Evolutionary conservation across 2,888 invertebrate species (phyloP), one percentile per base, ranked within the genome.

Genomic region (Ariolimax columbianus): DNA sequence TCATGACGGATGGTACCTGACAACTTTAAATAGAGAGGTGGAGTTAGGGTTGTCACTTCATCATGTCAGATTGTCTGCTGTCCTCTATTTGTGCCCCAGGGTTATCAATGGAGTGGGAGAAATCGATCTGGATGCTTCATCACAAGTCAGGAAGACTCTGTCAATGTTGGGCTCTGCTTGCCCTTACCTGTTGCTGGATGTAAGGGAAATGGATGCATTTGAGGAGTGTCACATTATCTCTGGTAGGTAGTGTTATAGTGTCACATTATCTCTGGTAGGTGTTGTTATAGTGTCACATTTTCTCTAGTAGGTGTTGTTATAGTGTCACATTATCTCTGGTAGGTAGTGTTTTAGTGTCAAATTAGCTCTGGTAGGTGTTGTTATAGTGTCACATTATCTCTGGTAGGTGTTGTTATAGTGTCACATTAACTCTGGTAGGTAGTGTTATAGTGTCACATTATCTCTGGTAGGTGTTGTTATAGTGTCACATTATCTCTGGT

Each of bases 141-240:
- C 17, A 87, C 89, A 80, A 7, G 11, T 36, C 59, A 38, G 26
- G 36, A 78, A 75, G 68, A 55, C 83, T 4, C 38, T 83, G 36
- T 36, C 66, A 38, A 79, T 84, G 84, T 72, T 84, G 84, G 79
- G 79, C 0, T 73, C 17, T 11, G 86, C 87, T 26, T 90, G 91
- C 81, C 95, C 95, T 0, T 95, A 94, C 89, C 90, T 95, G 33
- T 88, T 95, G 79, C 90, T 95, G 84, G 95, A 95, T 89, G 91
- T 95, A 63, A 87, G 95, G 81, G 94, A 94, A 75, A 77, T 81
- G 33, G 94, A 94, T 82, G 91, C 91, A 4, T 95, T 90, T 88
- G 88, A 93, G 40, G 88, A 91, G 77, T 94, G 94, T 87, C 94
- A 94, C 88, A 93, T 95, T 73, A 94, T 93, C 33, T 91, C 94